Evolutionary conservation across 2,888 invertebrate genomes (phyloP).

Genomic region (Drosophila antonietae): DNA sequence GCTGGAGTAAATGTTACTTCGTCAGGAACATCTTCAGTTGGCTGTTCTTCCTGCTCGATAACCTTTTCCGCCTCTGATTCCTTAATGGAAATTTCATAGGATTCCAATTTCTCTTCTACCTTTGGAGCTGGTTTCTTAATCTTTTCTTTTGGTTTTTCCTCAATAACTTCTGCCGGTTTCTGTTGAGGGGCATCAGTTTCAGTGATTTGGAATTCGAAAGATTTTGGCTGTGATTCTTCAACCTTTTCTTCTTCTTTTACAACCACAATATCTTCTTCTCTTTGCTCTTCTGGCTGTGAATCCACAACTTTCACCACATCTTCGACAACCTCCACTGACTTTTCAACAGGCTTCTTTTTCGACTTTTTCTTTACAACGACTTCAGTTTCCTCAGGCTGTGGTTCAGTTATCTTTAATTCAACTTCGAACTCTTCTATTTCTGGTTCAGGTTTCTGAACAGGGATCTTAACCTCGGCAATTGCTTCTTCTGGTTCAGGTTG

Average conservation of each 20-base stretch:
- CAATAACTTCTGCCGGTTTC: conserved; percentile 60
- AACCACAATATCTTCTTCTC: conserved; percentile 17
- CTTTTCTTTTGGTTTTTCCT: conserved; percentile 59
- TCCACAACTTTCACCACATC: conserved; percentile 38
- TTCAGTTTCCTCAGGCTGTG: conserved; percentile 69
- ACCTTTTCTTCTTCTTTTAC: conserved; percentile 22
- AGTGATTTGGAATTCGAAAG: conserved; percentile 71
- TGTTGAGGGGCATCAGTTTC: conserved; percentile 73
- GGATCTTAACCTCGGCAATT: conserved; percentile 55
- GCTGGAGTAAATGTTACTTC: conserved; percentile 39
- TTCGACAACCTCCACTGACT: conserved; percentile 49
- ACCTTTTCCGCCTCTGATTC: conserved; percentile 65
- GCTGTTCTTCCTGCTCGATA: conserved; percentile 49
- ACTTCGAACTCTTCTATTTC: conserved; percentile 82
- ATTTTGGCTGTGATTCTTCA: conserved; percentile 36
- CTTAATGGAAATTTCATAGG: conserved; percentile 74
- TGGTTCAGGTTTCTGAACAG: conserved; percentile 56
- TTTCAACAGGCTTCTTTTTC: conserved; percentile 60
- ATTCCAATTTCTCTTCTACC: conserved; percentile 58
- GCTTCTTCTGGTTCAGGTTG: conserved; percentile 69
- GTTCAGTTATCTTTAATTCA: conserved; percentile 66
- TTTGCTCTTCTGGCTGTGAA: conserved; percentile 30
- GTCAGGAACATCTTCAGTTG: conserved; percentile 54
- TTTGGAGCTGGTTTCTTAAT: conserved; percentile 51
- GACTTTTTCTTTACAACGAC: conserved; percentile 68